A percentile compares a stretch with the other conserved stretches of the same genome.
Conservation (phyloP, 53 echinoderm and acorn worm genomes). For the Hippasteria phrygiana region DNA sequence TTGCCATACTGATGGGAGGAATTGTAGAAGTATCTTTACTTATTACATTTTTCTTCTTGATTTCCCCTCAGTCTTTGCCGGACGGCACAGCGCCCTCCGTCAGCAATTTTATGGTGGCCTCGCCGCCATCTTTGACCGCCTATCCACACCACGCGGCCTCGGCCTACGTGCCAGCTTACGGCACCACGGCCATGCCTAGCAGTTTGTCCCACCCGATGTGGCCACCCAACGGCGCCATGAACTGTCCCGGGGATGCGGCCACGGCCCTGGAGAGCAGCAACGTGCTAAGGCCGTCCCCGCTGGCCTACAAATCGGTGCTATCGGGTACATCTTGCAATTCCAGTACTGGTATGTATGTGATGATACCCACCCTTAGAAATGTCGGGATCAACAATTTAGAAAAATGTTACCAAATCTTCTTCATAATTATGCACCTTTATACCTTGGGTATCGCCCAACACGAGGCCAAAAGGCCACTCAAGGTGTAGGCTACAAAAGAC, state of each 20-base stretch:
- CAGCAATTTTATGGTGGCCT: constrained; percentile 87
- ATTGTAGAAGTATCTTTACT: not conserved
- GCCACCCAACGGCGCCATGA: constrained; percentile 78
- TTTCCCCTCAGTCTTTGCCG: constrained; percentile 43
- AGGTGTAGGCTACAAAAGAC: too few relatives aligned
- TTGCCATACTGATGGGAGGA: not conserved
- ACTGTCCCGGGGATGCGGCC: constrained; percentile 80
- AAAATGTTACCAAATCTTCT: too few relatives aligned
- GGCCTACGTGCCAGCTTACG: constrained; percentile 91
- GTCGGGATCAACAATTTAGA: not conserved
- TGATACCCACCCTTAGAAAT: not conserved
- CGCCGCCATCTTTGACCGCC: constrained; percentile 83
- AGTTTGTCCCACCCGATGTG: constrained; percentile 78
- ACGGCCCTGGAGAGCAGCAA: constrained; percentile 74
- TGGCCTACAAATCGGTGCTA: constrained; percentile 70
- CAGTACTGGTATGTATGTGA: constrained; percentile 53
- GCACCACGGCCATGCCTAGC: constrained; percentile 80
- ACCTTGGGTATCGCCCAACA: too few relatives aligned
- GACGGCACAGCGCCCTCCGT: constrained; percentile 64
- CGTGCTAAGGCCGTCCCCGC: constrained; percentile 76
- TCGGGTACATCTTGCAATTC: constrained; percentile 72
- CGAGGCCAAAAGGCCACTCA: too few relatives aligned
- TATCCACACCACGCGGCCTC: constrained; percentile 86
- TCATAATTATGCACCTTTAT: too few relatives aligned
- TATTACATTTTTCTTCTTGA: not conserved